Evolutionary conservation across 2,888 invertebrate species (phyloP), one percentile per base, ranked within the genome.

Genomic region (Platerodrilus igneus): DNA sequence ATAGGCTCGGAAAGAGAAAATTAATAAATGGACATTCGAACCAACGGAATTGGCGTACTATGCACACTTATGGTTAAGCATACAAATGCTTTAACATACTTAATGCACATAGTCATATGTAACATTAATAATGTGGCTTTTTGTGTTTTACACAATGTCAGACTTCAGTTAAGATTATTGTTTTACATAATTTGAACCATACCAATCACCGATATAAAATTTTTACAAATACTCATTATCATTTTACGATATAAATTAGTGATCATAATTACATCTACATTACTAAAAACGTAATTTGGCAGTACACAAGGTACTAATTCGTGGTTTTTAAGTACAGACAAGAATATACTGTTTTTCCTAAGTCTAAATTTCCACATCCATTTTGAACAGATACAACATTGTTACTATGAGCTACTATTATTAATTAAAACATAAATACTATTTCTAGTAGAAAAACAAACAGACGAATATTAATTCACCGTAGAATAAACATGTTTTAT

Each of bases 1-100:
- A 63, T 58, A 65, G 69, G 70, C 68, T 69, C 69, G 68, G 70
- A 68, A 62, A 61, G 43, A 62, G 59, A 61, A 60, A 60, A 58
- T 52, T 33, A 56, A 57, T 54, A 44, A 52, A 52, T 56, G 66
- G 66, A 66, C 66, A 60, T 52, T 52, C 54, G 66, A 63, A 65
- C 64, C 64, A 57, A 62, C 64, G 64, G 64, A 64, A 51, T 42
- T 20, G 37, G 38, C 35, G 18, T 39, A 32, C 36, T 46, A 43
- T 21, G 38, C 41, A 31, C 30, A 41, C 31, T 35, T 16, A 27
- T 13, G 17, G 29, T 28, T 39, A 31, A 27, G 25, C 25, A 16
- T 34, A 16, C 11, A 25, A n/a, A n/a, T n/a, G n/a, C 19, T 6
- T 19, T 19, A 19, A 19, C 19, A 19, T 19, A 18, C 11, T 30